Conservation (phyloP, 1,140 invertebrate genomes). For the Drosophila busckii region DNA sequence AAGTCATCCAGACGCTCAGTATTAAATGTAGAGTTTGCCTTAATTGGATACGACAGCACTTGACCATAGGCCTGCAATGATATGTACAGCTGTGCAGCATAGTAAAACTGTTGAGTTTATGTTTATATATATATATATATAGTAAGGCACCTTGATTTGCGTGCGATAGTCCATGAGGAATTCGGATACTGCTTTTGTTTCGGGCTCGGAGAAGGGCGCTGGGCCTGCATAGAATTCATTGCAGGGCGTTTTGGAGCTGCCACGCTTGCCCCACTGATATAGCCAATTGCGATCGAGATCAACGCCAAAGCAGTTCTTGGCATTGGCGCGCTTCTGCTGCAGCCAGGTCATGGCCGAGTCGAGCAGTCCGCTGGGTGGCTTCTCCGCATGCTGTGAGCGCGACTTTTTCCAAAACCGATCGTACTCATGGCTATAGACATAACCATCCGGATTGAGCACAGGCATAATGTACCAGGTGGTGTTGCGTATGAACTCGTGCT, state of each 20-base stretch:
- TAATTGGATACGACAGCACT: conserved; percentile 83
- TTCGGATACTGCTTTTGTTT: conserved; percentile 85
- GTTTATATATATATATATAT: conserved; percentile 26
- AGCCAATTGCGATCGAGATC: conserved; percentile 87
- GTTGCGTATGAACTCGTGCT: conserved; percentile 61
- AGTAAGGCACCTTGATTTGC: conserved; percentile 82
- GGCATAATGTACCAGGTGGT: conserved; percentile 87
- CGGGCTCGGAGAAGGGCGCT: conserved; percentile 90
- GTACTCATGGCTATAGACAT: conserved; percentile 86
- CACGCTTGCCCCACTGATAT: conserved; percentile 85
- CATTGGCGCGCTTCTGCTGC: conserved; percentile 47
- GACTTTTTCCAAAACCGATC: conserved; percentile 91
- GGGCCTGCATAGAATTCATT: conserved; percentile 89
- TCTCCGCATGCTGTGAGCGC: conserved; percentile 80
- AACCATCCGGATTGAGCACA: conserved; percentile 89
- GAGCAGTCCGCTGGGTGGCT: conserved; percentile 45
- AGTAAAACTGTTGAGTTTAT: neutral
- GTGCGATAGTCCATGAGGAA: conserved; percentile 82
- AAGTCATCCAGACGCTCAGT: conserved; percentile 67
- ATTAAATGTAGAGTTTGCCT: conserved; percentile 65
- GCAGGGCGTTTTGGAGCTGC: conserved; percentile 88
- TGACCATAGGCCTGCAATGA: conserved; percentile 90
- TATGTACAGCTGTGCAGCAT: conserved; percentile 81
- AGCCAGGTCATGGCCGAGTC: conserved; percentile 77
- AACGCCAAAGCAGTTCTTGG: conserved; percentile 80